Conservation (phyloP, 2,797 vertebrate genomes). For the Lagorchestes hirsutus region DNA sequence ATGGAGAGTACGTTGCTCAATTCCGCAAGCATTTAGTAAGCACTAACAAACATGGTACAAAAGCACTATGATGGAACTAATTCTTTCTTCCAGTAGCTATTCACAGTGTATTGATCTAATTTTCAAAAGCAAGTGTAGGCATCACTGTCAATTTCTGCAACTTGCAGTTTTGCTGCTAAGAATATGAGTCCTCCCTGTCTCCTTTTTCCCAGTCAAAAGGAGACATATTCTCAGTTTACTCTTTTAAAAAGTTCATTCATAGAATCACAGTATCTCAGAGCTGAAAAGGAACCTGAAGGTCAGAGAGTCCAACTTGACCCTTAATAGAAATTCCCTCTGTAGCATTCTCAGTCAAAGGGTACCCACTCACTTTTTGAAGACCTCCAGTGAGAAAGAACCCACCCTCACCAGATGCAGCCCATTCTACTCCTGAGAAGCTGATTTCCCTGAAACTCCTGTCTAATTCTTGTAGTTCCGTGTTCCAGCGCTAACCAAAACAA, state of each 20-base stretch:
- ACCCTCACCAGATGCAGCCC: neutral
- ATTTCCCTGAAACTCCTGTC: neutral
- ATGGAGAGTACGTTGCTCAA: neutral
- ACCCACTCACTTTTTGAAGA: neutral
- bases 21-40: neutral
- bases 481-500: neutral
- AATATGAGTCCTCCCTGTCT: neutral
- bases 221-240: neutral
- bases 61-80: neutral
- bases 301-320: neutral
- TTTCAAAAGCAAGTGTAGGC: neutral
- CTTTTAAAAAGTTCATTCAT: neutral
- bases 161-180: neutral
- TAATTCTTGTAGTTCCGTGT: neutral
- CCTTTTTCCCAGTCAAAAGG: neutral
- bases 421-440: neutral
- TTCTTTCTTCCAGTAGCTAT: neutral
- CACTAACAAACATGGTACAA: neutral
- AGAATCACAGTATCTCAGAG: neutral
- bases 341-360: neutral
- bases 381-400: neutral
- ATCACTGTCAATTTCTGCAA: neutral
- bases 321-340: neutral
- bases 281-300: neutral
- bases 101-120: constrained; percentile 1